These are phyloP conservation scores for Hybos culiciformis DNA, from an alignment of 2,888 invertebrate genomes.

Conservation along the genomic window DNA sequence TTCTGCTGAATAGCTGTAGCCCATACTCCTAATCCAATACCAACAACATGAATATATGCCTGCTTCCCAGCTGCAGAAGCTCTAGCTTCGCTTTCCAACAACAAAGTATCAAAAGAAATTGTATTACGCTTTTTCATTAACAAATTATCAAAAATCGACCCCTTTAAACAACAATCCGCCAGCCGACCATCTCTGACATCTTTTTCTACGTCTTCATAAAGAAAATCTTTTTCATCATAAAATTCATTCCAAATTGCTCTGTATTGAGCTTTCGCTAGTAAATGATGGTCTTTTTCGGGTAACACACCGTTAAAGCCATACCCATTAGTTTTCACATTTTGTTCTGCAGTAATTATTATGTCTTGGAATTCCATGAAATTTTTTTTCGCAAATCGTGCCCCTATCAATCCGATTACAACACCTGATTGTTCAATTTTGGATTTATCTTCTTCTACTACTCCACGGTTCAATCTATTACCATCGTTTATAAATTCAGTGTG, in stretches of 20 bases:
- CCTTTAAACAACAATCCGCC: no score
- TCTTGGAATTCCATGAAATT: slow-evolving; percentile 42
- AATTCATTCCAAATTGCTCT: slow-evolving; percentile 18
- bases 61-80: slow-evolving; percentile 37
- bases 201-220: slow-evolving; percentile 8
- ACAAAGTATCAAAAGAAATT: slow-evolving; percentile 45
- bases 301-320: slow-evolving; percentile 23
- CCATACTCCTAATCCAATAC: slow-evolving; percentile 55
- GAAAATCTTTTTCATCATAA: slow-evolving; percentile 16
- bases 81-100: slow-evolving; percentile 48
- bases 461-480: slow-evolving; percentile 41
- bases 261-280: slow-evolving; percentile 3
- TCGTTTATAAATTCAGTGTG: slow-evolving; percentile 43
- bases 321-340: slow-evolving; percentile 39
- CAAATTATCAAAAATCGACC: slow-evolving; percentile 28
- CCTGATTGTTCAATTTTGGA: slow-evolving; percentile 37
- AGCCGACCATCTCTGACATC: no score
- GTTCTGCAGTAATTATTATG: slow-evolving; percentile 37
- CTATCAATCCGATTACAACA: slow-evolving; percentile 38
- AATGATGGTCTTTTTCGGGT: slow-evolving; percentile 6
- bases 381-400: slow-evolving; percentile 36
- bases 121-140: slow-evolving; percentile 36
- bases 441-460: slow-evolving; percentile 29
- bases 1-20: slow-evolving; percentile 45
- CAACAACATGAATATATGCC: slow-evolving; percentile 52